These are phyloP conservation scores for Andricus grossulariae DNA, from an alignment of 1,140 invertebrate genomes.

Conservation along the genomic window DNA sequence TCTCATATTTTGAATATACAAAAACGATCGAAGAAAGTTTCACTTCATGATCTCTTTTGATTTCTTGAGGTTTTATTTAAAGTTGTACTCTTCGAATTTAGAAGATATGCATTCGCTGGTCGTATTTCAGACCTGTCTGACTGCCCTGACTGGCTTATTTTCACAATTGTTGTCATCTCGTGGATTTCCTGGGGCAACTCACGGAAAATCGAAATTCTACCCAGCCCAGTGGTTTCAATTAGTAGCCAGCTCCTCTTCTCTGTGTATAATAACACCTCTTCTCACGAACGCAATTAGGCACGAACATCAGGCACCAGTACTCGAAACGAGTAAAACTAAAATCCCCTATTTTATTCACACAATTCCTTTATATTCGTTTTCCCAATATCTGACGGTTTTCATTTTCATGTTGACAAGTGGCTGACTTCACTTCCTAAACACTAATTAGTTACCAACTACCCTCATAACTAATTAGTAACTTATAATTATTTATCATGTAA, in stretches of 20 bases:
- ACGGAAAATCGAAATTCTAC: conserved; percentile 28
- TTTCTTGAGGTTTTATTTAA: too few relatives aligned
- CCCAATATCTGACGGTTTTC: neutral
- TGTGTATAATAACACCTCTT: neutral
- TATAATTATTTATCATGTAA: too few relatives aligned
- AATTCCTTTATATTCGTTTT: conserved; percentile 8
- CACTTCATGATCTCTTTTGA: too few relatives aligned
- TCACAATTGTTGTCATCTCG: conserved; percentile 19
- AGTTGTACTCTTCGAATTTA: neutral
- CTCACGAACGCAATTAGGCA: conserved; percentile 10
- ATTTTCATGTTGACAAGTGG: neutral
- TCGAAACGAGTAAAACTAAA: conserved; percentile 2
- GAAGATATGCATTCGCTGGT: neutral
- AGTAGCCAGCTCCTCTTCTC: conserved; percentile 2
- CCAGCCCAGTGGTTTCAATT: conserved; percentile 13
- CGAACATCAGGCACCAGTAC: conserved; percentile 7
- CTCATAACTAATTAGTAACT: too few relatives aligned
- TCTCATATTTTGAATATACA: too few relatives aligned
- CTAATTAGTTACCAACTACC: too few relatives aligned
- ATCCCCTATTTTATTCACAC: conserved; percentile 8
- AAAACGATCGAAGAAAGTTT: too few relatives aligned
- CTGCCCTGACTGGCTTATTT: conserved; percentile 9
- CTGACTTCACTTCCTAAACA: too few relatives aligned
- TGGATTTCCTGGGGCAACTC: conserved; percentile 17
- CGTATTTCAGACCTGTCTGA: neutral